Evolutionary conservation across 2,888 invertebrate genomes (phyloP).

Genomic region (Eristalis tenax): DNA sequence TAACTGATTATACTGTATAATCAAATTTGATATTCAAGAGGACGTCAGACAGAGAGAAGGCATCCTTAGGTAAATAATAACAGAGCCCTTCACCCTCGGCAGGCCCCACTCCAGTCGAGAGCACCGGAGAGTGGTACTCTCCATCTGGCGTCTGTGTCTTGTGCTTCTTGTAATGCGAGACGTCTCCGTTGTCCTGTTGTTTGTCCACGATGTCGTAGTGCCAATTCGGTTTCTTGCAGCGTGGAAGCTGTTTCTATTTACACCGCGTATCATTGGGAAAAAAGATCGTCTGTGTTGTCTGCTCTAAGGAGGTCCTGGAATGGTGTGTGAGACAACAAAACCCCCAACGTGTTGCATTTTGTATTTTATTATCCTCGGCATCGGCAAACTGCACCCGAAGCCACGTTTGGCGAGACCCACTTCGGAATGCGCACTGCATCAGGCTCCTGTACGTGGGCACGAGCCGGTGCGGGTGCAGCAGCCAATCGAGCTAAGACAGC

Average conservation of each 20-base stretch:
- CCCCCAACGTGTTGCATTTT: conserved; percentile 65
- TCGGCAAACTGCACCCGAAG: conserved; percentile 7
- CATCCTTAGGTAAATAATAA: conserved; percentile 38
- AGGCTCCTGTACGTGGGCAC: conserved; percentile 50
- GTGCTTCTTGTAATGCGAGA: conserved; percentile 34
- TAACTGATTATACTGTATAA: conserved; percentile 69
- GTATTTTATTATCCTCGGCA: conserved; percentile 65
- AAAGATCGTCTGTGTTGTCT: not conserved
- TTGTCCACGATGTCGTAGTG: conserved; percentile 19
- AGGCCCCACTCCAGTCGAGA: not conserved
- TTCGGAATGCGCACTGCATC: conserved; percentile 44
- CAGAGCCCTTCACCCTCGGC: conserved; percentile 53
- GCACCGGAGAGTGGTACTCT: conserved; percentile 1
- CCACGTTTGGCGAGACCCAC: conserved; percentile 35
- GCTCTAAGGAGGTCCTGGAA: not conserved
- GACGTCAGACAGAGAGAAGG: conserved; percentile 1
- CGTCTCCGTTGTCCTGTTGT: conserved; percentile 24
- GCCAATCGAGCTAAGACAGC: conserved; percentile 57
- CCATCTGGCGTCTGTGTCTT: not conserved
- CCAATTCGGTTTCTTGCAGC: conserved; percentile 18
- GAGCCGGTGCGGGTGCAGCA: conserved; percentile 48
- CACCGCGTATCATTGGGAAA: conserved; percentile 27
- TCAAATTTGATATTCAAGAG: conserved; percentile 55
- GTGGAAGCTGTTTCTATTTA: conserved; percentile 50
- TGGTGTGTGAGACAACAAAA: conserved; percentile 19